Conservation (phyloP, 2,113 vertebrate genomes). For the Burhinus oedicnemus region DNA sequence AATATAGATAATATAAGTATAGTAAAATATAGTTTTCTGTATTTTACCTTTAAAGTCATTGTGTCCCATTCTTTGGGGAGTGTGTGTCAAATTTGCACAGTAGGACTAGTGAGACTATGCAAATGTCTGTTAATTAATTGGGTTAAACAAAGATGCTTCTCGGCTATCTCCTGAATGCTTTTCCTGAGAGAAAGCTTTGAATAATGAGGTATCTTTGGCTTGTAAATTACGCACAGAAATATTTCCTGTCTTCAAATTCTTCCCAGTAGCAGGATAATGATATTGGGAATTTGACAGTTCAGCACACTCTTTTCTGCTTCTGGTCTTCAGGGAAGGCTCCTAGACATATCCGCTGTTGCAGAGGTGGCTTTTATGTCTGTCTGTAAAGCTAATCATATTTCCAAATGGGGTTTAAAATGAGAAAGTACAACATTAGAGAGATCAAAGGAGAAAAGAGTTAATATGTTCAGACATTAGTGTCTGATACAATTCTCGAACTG, state of each 20-base stretch:
- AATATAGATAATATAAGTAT: neutral
- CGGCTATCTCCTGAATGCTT: neutral
- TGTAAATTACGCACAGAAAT: neutral
- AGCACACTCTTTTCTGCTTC: neutral
- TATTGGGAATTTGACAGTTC: neutral
- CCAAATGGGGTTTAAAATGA: neutral
- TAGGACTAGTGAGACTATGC: neutral
- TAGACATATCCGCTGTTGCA: neutral
- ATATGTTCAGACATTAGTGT: neutral
- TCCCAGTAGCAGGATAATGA: neutral
- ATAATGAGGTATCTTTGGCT: neutral
- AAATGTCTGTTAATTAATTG: neutral
- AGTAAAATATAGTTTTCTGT: neutral
- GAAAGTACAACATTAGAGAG: neutral
- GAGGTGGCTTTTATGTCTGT: neutral
- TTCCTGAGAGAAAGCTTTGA: neutral
- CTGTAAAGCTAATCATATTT: neutral
- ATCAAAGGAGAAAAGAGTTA: neutral
- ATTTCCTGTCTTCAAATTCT: neutral
- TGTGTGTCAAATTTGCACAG: neutral
- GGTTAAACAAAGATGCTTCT: neutral
- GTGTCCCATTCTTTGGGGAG: neutral
- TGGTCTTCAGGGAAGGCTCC: neutral
- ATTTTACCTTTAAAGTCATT: neutral
- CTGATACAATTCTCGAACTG: neutral